Base-by-base conservation (phyloP, 2,113 vertebrate genomes). In the Cyanoderma ruficeps region DNA sequence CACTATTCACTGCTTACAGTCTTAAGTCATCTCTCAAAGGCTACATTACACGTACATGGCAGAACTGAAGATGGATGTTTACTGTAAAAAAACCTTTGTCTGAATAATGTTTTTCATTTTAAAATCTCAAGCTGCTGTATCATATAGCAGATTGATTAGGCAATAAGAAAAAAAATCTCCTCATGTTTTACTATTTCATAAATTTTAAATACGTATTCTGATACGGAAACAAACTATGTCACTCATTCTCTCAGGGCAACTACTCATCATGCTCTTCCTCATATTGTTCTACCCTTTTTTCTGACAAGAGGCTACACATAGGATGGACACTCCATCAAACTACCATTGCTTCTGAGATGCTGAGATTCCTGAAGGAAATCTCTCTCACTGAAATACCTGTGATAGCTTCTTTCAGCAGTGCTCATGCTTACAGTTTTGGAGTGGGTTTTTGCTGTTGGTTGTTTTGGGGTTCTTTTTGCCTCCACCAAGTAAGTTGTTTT, bases 81-180 rank as follows among this genome's bases (percentile, higher is more conserved):
- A 74, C 39, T 65, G 52, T 41, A 83, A 72, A 89, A 89, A 52
- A 33, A 7, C 12, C 41, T 93, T 90, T 52, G 19, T 35, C 50
- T 83, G 74, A 89, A 79, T 82, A 78, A 89, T 30, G 25, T 56
- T 91, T 84, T 82, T 79, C 33, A 91, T 79, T 61, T 75, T 71
- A n/a, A 91, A 84, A 94, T 39, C 46, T 87, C 65, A 80, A 72
- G 21, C 19, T 89, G 20, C 14, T 85, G 14, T 50, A 47, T 39
- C n/a, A 79, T 57, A 21, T 46, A 83, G 56, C 69, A 90, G 75
- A 91, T 83, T 27, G 23, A 90, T 70, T 82, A 83, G 20, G 25
- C 42, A 89, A 53, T 84, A 91, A 81, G 10, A 60, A 94, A 81
- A 89, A 61, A 55, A 37, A 16, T 37, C 1, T 11, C 23, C 4